Conservation (phyloP, 2,113 vertebrate species). For the Talpa occidentalis region DNA sequence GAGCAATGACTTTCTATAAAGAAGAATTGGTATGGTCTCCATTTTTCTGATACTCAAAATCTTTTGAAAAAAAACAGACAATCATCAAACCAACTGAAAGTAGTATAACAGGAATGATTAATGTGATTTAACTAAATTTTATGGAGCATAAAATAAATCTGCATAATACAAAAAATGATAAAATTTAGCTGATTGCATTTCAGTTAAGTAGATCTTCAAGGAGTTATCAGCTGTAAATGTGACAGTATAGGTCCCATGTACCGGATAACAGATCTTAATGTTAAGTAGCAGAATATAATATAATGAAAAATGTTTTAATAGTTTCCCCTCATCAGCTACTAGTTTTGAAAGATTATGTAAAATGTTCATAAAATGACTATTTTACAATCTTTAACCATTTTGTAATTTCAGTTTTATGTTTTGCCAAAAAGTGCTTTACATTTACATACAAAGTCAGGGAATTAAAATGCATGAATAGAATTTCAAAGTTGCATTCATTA, state of each 20-base stretch:
- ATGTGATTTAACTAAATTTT: background rate
- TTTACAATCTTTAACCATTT: slow-evolving; percentile 7
- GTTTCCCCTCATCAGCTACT: background rate
- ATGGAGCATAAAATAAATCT: background rate
- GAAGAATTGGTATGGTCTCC: background rate
- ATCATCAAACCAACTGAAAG: background rate
- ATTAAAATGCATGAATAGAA: slow-evolving; percentile 56
- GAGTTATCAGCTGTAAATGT: background rate
- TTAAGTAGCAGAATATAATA: background rate
- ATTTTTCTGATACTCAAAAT: background rate
- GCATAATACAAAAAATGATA: background rate
- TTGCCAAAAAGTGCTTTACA: background rate
- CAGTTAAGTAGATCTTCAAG: slow-evolving; percentile 11
- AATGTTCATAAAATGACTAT: background rate
- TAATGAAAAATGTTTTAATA: background rate
- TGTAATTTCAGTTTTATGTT: background rate
- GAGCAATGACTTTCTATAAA: background rate
- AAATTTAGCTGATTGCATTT: background rate
- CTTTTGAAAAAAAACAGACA: background rate
- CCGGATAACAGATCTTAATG: background rate
- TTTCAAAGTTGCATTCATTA: slow-evolving; percentile 31
- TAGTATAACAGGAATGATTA: background rate
- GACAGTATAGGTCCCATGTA: background rate
- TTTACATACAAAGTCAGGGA: slow-evolving; percentile 31
- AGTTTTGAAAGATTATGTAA: background rate